A percentile compares a stretch with the other conserved stretches of the same genome.
phyloP scores from a whole-genome alignment of 2,888 invertebrate species.

The Drosophila macrospina region DNA sequence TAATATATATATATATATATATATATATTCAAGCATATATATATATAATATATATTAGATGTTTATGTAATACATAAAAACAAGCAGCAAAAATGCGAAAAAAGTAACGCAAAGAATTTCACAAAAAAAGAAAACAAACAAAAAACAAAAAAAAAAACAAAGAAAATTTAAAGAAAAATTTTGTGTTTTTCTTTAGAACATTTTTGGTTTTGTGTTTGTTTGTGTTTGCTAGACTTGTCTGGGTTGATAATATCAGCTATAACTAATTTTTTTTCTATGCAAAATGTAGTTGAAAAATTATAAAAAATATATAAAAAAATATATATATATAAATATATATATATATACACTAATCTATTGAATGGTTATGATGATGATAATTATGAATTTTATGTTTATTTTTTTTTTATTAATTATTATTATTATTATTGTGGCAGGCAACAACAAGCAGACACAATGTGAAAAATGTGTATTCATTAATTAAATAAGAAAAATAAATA shows the following conservation, averaged over 20 bases:
- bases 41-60: constrained; percentile 42
- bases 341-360: constrained; percentile 49
- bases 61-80: constrained; percentile 71
- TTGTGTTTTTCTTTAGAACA: constrained; percentile 12
- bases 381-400: constrained; percentile 33
- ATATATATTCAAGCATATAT: constrained; percentile 37
- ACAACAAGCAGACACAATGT: constrained; percentile 40
- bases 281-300: constrained; percentile 68
- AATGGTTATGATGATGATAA: constrained; percentile 37
- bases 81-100: constrained; percentile 5
- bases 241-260: constrained; percentile 53
- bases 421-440: constrained; percentile 52
- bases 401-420: too few species aligned
- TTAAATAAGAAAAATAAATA: constrained; percentile 32
- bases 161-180: constrained; percentile 11
- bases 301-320: constrained; percentile 18
- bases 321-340: constrained; percentile 34
- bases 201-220: constrained; percentile 19
- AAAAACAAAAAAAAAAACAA: background rate
- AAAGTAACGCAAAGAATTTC: constrained; percentile 28
- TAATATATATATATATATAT: constrained; percentile 17
- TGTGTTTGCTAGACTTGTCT: constrained; percentile 34
- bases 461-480: constrained; percentile 58
- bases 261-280: constrained; percentile 68
- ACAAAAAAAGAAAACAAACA: background rate